Evolutionary conservation across 2,113 vertebrate species (phyloP).

Genomic region (Thunnus maccoyii): DNA sequence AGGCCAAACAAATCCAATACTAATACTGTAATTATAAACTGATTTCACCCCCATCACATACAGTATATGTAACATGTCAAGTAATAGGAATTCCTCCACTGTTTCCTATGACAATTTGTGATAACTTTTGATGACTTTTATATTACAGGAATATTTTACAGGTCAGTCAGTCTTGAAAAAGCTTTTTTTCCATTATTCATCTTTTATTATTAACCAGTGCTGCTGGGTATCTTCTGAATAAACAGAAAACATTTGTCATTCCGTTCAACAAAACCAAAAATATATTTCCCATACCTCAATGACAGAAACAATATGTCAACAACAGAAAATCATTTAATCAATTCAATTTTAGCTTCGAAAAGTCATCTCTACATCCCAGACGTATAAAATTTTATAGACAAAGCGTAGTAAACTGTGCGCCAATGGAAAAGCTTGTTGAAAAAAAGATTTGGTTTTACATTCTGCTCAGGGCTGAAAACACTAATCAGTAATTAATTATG

Average conservation of each 20-base stretch:
- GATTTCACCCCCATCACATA: no score
- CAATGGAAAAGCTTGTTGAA: not conserved
- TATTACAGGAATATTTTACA: not conserved
- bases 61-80: no score
- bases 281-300: no score
- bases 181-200: not conserved
- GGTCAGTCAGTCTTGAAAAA: not conserved
- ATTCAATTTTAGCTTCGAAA: slow-evolving; percentile 7
- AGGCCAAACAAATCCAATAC: no score
- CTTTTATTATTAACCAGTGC: no score
- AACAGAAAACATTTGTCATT: not conserved
- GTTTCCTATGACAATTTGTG: not conserved
- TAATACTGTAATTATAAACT: no score
- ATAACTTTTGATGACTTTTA: not conserved
- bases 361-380: not conserved
- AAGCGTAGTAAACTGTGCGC: slow-evolving; percentile 14
- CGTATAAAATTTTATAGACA: slow-evolving; percentile 7
- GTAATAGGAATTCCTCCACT: no score
- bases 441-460: slow-evolving; percentile 34
- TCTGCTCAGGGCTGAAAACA: slow-evolving; percentile 45
- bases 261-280: not conserved
- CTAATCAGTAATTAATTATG: slow-evolving; percentile 66
- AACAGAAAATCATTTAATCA: not conserved
- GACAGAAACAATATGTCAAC: not conserved
- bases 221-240: not conserved